Base-by-base conservation (phyloP, 1,140 invertebrate genomes). In the Ditylenchus dipsaci region DNA sequence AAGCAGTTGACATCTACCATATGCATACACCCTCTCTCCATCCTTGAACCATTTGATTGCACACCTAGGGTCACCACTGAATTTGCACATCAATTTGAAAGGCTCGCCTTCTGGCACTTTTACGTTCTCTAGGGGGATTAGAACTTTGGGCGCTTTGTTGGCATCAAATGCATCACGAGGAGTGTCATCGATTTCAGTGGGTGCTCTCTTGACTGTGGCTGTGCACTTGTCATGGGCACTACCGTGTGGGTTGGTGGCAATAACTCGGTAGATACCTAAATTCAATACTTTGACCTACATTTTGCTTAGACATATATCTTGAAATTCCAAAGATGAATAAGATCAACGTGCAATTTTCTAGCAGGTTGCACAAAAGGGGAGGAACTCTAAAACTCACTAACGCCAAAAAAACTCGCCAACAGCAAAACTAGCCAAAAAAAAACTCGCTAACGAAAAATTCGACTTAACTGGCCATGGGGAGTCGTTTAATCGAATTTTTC, bases 61-160 rank as follows among this genome's bases (percentile, higher is more conserved):
- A 0, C 92, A 88, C 70, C 88, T 87, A 0, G 92, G 91, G 77
- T 90, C 89, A 1, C 91, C 91, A 75, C 90, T 88, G 0, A 94
- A 89, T 76, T 91, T 88, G 21, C 93, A 88, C 58, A 88, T 87
- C 76, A 95, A 88, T 45, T 88, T 89, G 27, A 93, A 87, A 45
- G 86, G 88, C 75, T 92, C 90, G 43, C 89, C 89, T 84, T 94
- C 90, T 1, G 73, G 73, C 17, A 80, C 74, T 56, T 70, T 73
- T 11, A 82, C 69, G 58, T 78, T 82, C 42, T 82, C 73, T 59
- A 82, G 61, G 26, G 80, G 80, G 33, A 78, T 67, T n/a, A 83
- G 3, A 23, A 83, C 63, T 38, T 74, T 71, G 23, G 80, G 80
- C 38, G 80, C 80, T 59, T 81, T 83, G 63, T 64, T 73, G 9